phyloP scores from a whole-genome alignment of 2,113 vertebrate genomes.

The Hoplias malabaricus region DNA sequence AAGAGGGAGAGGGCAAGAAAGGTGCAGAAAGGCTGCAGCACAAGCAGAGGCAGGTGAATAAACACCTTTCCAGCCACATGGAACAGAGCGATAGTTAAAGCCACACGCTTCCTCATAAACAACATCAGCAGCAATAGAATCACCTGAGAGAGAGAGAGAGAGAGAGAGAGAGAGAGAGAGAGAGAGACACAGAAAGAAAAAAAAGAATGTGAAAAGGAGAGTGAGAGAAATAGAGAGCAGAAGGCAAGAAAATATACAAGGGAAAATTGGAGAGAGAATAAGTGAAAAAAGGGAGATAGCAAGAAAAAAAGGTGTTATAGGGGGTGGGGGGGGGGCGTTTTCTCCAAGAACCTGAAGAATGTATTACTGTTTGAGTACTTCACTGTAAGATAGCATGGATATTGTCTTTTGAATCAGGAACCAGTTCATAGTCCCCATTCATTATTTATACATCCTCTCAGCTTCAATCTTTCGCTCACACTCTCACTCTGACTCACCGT shows the following conservation, averaged over 20 bases:
- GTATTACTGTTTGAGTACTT: not conserved
- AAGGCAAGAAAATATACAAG: not conserved
- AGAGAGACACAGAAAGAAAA: not conserved
- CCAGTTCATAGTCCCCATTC: not conserved
- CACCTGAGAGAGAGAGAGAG: slow-evolving; percentile 71
- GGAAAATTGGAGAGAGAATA: not conserved
- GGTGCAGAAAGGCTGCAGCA: slow-evolving; percentile 95
- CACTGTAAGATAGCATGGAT: not conserved
- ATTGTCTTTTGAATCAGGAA: not conserved
- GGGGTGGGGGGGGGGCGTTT: not conserved
- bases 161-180: not conserved
- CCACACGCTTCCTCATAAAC: slow-evolving; percentile 93
- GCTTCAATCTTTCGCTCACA: not conserved
- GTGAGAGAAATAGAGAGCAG: not conserved
- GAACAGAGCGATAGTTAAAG: slow-evolving; percentile 95
- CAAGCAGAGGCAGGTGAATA: slow-evolving; percentile 89
- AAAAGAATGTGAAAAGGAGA: not conserved
- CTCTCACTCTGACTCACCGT: slow-evolving; percentile 75
- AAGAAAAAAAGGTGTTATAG: not conserved
- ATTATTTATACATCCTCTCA: not conserved
- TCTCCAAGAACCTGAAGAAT: not conserved
- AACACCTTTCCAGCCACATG: slow-evolving; percentile 97
- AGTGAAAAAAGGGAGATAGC: not conserved
- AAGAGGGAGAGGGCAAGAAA: slow-evolving; percentile 90
- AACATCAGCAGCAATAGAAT: slow-evolving; percentile 91